phyloP scores from a whole-genome alignment of 2,113 vertebrate species.

The Halichoeres trimaculatus region DNA sequence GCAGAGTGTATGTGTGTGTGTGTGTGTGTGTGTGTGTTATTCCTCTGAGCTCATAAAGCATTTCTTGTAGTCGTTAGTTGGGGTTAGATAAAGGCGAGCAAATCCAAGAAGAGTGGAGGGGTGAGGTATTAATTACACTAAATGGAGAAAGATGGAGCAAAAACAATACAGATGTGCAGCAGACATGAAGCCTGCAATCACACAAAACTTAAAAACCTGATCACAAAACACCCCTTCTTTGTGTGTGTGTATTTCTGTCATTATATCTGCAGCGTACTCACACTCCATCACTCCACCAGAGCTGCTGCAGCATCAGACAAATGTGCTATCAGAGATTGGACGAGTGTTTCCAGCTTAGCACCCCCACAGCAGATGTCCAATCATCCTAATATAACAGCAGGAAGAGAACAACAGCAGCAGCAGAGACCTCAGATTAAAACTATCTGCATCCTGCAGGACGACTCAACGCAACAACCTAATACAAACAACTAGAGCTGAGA shows the following conservation, averaged over 20 bases:
- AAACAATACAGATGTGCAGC: conserved; percentile 35
- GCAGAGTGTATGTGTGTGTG: conserved; percentile 19
- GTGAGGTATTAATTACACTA: conserved; percentile 87
- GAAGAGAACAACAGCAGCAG: conserved; percentile 67
- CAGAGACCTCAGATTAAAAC: conserved; percentile 71
- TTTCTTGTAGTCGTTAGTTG: conserved; percentile 74
- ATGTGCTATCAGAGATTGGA: conserved; percentile 61
- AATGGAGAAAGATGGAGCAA: conserved; percentile 88
- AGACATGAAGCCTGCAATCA: conserved; percentile 21
- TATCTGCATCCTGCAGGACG: conserved; percentile 63
- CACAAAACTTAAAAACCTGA: not conserved
- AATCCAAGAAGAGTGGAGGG: conserved; percentile 84
- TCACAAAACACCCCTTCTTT: not conserved
- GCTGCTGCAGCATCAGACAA: conserved; percentile 37
- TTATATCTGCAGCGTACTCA: conserved; percentile 6
- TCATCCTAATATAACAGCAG: conserved; percentile 80
- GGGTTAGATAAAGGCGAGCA: conserved; percentile 74
- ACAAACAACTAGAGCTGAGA: conserved; percentile 40
- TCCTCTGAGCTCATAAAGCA: conserved; percentile 82
- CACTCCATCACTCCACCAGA: conserved; percentile 7
- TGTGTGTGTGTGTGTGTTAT: conserved; percentile 49
- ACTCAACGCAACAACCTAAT: conserved; percentile 28
- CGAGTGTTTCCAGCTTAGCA: conserved; percentile 66
- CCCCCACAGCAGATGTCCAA: conserved; percentile 77
- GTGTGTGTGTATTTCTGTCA: not conserved